A percentile compares a stretch with the other conserved stretches of the same genome.
phyloP scores from a whole-genome alignment of 2,888 invertebrate species.

The Taenaris catops region DNA sequence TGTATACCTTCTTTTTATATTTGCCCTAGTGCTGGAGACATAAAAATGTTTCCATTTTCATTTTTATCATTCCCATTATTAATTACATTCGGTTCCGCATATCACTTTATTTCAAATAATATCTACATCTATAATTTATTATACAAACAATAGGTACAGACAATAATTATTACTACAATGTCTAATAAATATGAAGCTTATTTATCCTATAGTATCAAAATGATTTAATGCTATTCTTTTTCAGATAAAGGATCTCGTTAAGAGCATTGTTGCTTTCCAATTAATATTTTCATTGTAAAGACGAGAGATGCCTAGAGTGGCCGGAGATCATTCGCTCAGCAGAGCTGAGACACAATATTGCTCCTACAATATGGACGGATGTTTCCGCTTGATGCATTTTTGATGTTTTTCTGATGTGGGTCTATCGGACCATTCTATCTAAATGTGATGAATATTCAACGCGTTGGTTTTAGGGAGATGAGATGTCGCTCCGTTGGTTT shows the following conservation, averaged over 20 bases:
- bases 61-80: too few relatives aligned
- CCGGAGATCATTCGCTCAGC: slow-evolving; percentile 36
- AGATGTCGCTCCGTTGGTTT: slow-evolving; percentile 36
- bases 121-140: too few relatives aligned
- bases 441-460: slow-evolving; percentile 78
- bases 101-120: too few relatives aligned
- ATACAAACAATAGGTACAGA: too few relatives aligned
- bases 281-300: slow-evolving; percentile 13
- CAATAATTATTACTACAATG: too few relatives aligned
- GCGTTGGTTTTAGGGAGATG: slow-evolving; percentile 58
- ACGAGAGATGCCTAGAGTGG: slow-evolving; percentile 5
- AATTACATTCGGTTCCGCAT: too few relatives aligned
- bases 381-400: slow-evolving; percentile 80
- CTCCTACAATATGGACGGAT: slow-evolving; percentile 65
- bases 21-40: too few relatives aligned
- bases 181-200: too few relatives aligned
- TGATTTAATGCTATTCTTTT: slow-evolving; percentile 8
- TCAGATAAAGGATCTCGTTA: slow-evolving; percentile 10
- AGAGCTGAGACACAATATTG: slow-evolving; percentile 62
- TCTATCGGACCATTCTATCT: slow-evolving; percentile 75
- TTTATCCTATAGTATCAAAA: too few relatives aligned
- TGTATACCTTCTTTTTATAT: too few relatives aligned
- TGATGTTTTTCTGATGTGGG: slow-evolving; percentile 81
- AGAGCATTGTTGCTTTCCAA: slow-evolving; percentile 12
- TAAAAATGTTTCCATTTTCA: too few relatives aligned